Base-by-base conservation (phyloP, 1,140 invertebrate species). In the Druon quercuslanigerum region DNA sequence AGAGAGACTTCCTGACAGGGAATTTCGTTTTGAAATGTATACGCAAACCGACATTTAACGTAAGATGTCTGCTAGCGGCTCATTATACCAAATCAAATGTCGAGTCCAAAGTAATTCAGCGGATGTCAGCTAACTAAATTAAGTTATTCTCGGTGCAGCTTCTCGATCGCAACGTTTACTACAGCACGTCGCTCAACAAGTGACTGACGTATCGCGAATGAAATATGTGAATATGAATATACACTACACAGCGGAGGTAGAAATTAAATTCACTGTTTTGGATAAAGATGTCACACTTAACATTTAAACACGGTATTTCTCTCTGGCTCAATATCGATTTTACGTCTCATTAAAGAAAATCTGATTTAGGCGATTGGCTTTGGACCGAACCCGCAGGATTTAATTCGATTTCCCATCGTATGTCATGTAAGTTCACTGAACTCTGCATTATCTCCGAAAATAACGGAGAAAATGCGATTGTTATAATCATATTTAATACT, bases 51-150 rank as follows among this genome's bases (percentile, higher is more conserved):
- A 60, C 57, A 20, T 57, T 20, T 14, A 57, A 57, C 56, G 11
- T 60, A 25, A 33, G 14, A 25, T n/a, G 60, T 66, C 60, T 66
- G 20, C 60, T 66, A 66, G 60, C 60, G 60, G 40, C 60, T 66
- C 60, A 66, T 66, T 66, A 66, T n/a, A 66, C 60, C 46, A 40
- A 66, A 66, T 66, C 60, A 66, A 66, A 66, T 16, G 60, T 66
- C 60, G 60, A 66, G 60, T 40, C 25, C 60, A 66, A 66, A 66
- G 60, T 66, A 40, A 66, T 66, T 66, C 25, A 16, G n/a, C 60
- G 60, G 40, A 66, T 66, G 25, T 66, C 60, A 66, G 20, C 60
- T 66, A 66, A 66, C 60, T 66, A 40, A 40, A 66, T 40, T 66
- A 66, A 66, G 60, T 66, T 66, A 66, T 66, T 66, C 60, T 66